Evolutionary conservation across 2,113 vertebrate species (phyloP).

Genomic region (Eudorcas thomsonii): DNA sequence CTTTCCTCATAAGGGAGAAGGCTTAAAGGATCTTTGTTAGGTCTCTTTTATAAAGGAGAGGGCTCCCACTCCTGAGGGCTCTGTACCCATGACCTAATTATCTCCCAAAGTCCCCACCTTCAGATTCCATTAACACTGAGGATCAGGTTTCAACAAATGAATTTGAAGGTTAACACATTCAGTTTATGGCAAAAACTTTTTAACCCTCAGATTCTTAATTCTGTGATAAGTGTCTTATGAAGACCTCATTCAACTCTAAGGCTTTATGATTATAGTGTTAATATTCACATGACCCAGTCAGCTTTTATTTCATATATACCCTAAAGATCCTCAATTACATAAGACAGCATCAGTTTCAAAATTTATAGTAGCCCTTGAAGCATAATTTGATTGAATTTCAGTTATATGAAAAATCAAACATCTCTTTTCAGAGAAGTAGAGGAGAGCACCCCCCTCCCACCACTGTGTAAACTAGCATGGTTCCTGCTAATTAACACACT

Average conservation of each 20-base stretch:
- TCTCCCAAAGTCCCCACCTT: not conserved
- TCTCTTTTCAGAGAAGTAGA: not conserved
- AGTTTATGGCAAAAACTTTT: not conserved
- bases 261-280: not conserved
- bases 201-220: not conserved
- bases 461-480: not conserved
- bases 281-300: not conserved
- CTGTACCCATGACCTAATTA: not conserved
- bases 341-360: not conserved
- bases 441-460: not conserved
- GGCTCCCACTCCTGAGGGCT: not conserved
- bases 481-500: not conserved
- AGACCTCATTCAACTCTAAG: not conserved
- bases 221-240: not conserved
- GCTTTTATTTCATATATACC: not conserved
- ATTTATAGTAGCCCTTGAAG: not conserved
- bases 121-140: not conserved
- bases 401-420: not conserved
- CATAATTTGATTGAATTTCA: constrained; percentile 20
- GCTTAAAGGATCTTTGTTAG: not conserved
- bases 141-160: not conserved
- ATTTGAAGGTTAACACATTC: not conserved
- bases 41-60: not conserved
- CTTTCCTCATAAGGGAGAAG: not conserved
- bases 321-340: not conserved